These are phyloP conservation scores for Thermophis baileyi DNA, from an alignment of 2,113 vertebrate genomes.

Conservation along the genomic window DNA sequence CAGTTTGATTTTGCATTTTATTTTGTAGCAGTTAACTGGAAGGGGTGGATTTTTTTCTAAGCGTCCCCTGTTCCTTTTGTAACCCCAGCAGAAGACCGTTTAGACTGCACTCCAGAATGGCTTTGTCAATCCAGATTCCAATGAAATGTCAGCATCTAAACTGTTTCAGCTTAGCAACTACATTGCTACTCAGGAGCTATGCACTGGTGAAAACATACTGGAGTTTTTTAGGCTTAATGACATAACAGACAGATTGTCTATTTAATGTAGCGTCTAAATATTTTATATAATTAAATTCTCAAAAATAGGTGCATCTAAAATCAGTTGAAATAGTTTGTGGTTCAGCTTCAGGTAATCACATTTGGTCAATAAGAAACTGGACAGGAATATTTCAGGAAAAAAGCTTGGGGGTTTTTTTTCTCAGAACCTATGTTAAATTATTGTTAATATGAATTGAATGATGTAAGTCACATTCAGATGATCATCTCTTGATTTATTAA, in stretches of 20 bases:
- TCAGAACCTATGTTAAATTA: not conserved
- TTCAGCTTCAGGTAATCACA: not conserved
- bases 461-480: not conserved
- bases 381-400: not conserved
- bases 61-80: not conserved
- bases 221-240: not conserved
- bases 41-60: not conserved
- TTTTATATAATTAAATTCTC: not conserved
- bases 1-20: not conserved
- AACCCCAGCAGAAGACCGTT: not conserved
- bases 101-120: rapidly evolving
- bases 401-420: not conserved
- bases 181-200: too few species aligned
- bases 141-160: not conserved
- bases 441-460: not conserved
- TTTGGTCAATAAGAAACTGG: not conserved
- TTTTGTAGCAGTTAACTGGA: not conserved
- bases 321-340: not conserved
- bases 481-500: not conserved
- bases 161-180: not conserved
- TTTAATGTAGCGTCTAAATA: not conserved
- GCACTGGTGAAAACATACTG: not conserved
- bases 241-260: not conserved
- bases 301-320: not conserved
- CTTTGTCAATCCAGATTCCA: not conserved